Conservation (phyloP, 2,113 vertebrate species). For the Nothoprocta perdicaria region DNA sequence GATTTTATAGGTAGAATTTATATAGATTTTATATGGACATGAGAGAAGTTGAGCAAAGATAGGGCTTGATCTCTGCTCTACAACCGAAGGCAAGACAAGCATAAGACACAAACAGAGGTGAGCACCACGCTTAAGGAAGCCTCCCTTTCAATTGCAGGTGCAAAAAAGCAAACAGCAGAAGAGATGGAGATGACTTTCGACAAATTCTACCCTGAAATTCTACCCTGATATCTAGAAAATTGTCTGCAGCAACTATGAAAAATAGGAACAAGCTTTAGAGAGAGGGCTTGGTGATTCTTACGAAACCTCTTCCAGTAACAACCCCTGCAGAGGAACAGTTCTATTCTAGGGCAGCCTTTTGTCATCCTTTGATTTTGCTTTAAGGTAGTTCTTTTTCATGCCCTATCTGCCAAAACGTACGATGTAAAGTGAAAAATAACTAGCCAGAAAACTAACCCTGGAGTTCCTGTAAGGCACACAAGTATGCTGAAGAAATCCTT, state of each 20-base stretch:
- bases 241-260: neutral
- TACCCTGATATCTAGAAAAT: neutral
- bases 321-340: neutral
- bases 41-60: neutral
- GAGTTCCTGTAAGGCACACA: constrained; percentile 16
- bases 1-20: neutral
- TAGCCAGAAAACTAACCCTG: neutral
- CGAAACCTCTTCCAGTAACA: neutral
- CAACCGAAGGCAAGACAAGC: accelerated
- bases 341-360: neutral
- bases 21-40: accelerated
- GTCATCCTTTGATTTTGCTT: constrained; percentile 12
- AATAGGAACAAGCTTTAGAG: neutral
- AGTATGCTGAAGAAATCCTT: constrained; percentile 8
- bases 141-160: neutral
- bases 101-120: accelerated
- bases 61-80: neutral
- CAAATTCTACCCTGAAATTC: neutral
- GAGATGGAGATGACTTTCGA: neutral
- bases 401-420: neutral
- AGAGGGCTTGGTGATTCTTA: neutral
- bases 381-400: neutral
- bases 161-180: neutral
- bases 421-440: neutral
- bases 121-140: neutral